These are phyloP conservation scores for Gobio occitaniae DNA, from an alignment of 2,797 vertebrate genomes.

Conservation along the genomic window DNA sequence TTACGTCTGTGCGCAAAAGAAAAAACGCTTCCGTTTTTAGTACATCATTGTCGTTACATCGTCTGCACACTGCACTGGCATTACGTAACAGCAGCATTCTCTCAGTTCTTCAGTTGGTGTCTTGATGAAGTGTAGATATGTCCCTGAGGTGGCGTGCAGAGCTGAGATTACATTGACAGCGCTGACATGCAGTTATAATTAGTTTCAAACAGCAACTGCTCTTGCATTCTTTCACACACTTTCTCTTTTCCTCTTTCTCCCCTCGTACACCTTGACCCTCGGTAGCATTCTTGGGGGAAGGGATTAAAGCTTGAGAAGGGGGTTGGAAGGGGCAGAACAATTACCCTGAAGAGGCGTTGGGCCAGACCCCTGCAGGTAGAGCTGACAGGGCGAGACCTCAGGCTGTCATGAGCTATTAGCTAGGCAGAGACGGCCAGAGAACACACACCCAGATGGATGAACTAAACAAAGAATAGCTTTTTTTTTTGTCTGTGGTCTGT, in stretches of 20 bases:
- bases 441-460: conserved; percentile 43
- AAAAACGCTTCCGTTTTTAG: not conserved
- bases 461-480: conserved; percentile 1
- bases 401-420: conserved; percentile 63
- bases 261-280: conserved; percentile 56
- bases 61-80: not conserved
- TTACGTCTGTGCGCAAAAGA: not conserved
- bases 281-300: conserved; percentile 46
- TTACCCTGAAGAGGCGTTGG: conserved; percentile 51
- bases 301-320: conserved; percentile 46
- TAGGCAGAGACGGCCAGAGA: conserved; percentile 21
- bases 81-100: conserved; percentile 14
- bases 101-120: conserved; percentile 11
- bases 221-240: not conserved
- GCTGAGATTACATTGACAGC: conserved; percentile 19
- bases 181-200: conserved; percentile 54
- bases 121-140: conserved; percentile 1
- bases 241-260: conserved; percentile 26
- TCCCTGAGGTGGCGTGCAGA: conserved; percentile 17
- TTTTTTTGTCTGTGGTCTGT: not conserved
- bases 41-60: not conserved
- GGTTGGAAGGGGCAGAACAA: conserved; percentile 55
- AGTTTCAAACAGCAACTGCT: conserved; percentile 45
- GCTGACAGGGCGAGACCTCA: conserved; percentile 57
- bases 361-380: conserved; percentile 59